Evolutionary conservation across 1,140 invertebrate genomes (phyloP).

Genomic region (Bradynema listronoti): DNA sequence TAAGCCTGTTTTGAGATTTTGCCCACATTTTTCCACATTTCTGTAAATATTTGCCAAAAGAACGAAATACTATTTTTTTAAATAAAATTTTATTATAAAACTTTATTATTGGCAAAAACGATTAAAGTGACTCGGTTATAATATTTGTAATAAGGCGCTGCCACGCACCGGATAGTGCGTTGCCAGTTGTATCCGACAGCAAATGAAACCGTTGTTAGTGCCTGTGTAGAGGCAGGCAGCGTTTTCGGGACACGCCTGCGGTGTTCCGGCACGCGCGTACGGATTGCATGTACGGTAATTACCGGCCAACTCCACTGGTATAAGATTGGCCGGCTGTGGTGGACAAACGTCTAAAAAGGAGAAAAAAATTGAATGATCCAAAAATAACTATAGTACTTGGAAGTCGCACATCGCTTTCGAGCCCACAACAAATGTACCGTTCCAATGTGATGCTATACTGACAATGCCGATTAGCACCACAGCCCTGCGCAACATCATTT

Average conservation of each 20-base stretch:
- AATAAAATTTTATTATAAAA: no score
- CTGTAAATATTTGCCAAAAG: no score
- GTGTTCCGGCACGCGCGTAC: slow-evolving; percentile 44
- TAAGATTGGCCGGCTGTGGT: slow-evolving; percentile 54
- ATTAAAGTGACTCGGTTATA: no score
- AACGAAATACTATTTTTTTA: no score
- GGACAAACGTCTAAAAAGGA: slow-evolving; percentile 49
- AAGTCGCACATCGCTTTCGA: slow-evolving; percentile 53
- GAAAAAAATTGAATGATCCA: not conserved
- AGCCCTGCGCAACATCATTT: slow-evolving; percentile 55
- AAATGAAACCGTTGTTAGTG: slow-evolving; percentile 56
- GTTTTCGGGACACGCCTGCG: slow-evolving; percentile 54
- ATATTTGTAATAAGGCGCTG: no score
- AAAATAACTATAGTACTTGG: slow-evolving; percentile 34
- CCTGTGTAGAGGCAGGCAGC: slow-evolving; percentile 57
- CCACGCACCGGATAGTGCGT: no score
- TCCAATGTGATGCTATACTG: slow-evolving; percentile 54
- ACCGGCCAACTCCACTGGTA: slow-evolving; percentile 54
- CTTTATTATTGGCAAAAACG: no score
- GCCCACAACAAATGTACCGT: slow-evolving; percentile 54
- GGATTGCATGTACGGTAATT: slow-evolving; percentile 57
- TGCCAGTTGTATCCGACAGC: slow-evolving; percentile 52
- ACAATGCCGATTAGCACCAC: slow-evolving; percentile 54
- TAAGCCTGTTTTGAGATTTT: no score
- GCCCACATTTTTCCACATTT: no score